Conservation (phyloP, 1,140 invertebrate species). For the Gerris buenoi region DNA sequence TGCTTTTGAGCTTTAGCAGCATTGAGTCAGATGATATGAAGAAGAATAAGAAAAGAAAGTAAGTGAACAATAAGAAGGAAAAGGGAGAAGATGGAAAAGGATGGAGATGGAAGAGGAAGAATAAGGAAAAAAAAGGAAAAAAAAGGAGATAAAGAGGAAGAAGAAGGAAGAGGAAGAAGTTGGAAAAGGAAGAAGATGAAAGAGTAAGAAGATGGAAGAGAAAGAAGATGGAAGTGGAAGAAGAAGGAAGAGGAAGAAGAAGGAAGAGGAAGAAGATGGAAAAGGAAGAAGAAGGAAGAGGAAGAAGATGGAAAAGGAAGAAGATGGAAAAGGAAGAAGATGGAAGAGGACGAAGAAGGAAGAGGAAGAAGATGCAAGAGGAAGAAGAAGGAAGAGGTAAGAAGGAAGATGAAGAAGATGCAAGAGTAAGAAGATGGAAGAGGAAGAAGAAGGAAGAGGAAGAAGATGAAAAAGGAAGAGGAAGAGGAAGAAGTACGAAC, state of each 20-base stretch:
- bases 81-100: background rate
- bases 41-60: background rate
- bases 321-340: background rate
- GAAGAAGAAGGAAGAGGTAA: background rate
- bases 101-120: conserved; percentile 1
- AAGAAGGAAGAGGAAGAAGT: conserved; percentile 8
- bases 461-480: conserved; percentile 1
- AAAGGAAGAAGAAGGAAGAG: conserved; percentile 30
- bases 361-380: background rate
- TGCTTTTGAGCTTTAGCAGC: background rate
- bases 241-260: conserved; percentile 30
- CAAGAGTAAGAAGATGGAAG: conserved; percentile 28
- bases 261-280: too few species aligned
- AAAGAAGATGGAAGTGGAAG: conserved; percentile 24
- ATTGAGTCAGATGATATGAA: background rate
- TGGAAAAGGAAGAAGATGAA: conserved; percentile 13
- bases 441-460: conserved; percentile 4
- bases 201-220: conserved; percentile 8
- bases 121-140: conserved; percentile 2
- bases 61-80: background rate
- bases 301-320: too few species aligned
- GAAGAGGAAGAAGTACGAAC: background rate
- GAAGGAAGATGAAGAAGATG: background rate
- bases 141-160: conserved; percentile 10
- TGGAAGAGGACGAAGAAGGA: background rate